Percentiles rank a stretch among this genome's conserved stretches.
phyloP scores from a whole-genome alignment of 2,888 invertebrate species.

The Poecilobothrus nobilitatus region DNA sequence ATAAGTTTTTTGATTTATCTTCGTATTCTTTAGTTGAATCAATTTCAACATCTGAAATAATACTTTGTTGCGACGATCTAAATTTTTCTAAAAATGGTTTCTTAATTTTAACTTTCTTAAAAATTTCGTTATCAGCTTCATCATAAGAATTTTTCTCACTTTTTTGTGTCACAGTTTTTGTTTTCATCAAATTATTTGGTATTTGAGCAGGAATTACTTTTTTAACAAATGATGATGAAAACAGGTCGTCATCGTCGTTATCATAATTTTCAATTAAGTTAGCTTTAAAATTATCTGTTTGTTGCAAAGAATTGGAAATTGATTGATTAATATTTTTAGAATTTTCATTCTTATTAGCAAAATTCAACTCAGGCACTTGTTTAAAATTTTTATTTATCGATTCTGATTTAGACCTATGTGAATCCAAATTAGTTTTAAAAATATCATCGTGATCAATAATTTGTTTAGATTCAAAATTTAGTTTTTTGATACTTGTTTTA shows the following conservation, averaged over 20 bases:
- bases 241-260: conserved; percentile 17
- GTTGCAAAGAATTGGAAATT: too few species aligned
- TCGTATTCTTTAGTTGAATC: conserved; percentile 7
- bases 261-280: conserved; percentile 15
- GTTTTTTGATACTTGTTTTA: not conserved
- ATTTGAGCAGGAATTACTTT: not conserved
- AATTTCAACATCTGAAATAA: not conserved
- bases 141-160: not conserved
- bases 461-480: not conserved
- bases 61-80: not conserved
- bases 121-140: not conserved
- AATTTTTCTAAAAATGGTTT: not conserved
- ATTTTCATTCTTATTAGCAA: not conserved
- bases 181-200: not conserved
- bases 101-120: conserved; percentile 7
- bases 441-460: not conserved
- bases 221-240: conserved; percentile 4
- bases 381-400: not conserved
- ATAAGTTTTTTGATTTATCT: conserved; percentile 12
- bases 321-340: too few species aligned
- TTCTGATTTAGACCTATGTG: not conserved
- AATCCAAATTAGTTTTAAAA: not conserved
- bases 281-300: too few species aligned
- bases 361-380: conserved; percentile 10
- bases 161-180: not conserved